Base-by-base conservation (phyloP, 2,113 vertebrate species). In the Vicugna pacos region DNA sequence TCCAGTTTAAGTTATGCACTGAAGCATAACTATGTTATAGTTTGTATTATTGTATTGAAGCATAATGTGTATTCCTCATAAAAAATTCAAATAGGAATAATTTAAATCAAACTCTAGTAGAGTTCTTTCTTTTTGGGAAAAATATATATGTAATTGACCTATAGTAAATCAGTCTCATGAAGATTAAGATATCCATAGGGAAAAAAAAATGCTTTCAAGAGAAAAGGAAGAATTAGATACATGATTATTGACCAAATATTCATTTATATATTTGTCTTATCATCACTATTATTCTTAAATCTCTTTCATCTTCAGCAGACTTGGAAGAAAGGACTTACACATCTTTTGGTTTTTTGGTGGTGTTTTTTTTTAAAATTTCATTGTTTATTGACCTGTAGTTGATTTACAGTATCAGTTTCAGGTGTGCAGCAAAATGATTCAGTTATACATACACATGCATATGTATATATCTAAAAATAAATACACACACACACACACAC, bases 51-150 rank as follows among this genome's bases (percentile, higher is more conserved):
- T 89, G 28, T 11, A 64, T 81, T 54, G 52, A 91, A 48, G 32
- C 35, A 64, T 46, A 60, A 81, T 65, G 8, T 2, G 56, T 83
- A 72, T 28, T 73, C 14, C 15, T 92, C 88, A 0, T 46, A 73
- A 58, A 95, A 64, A 6, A 76, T 58, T 89, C 35, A 97, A 58
- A 70, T 0, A 82, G 4, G 67, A 91, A 80, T 89, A 67, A 79
- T 32, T 60, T 94, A 85, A 89, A 48, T 91, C 38, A 77, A 82
- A 52, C 28, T 6, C 30, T 65, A 65, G 56, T 64, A 10, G 9
- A 64, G 17, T 70, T 52, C 26, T 83, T 52, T 96, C 24, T 70
- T 30, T 72, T 48, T 24, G 1, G 30, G 28, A 54, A 22, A 56
- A 84, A 24, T 52, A 84, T 76, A 50, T 35, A 89, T 76, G 42